Conservation (phyloP, 2,888 invertebrate species). For the Amorpha juglandis region DNA sequence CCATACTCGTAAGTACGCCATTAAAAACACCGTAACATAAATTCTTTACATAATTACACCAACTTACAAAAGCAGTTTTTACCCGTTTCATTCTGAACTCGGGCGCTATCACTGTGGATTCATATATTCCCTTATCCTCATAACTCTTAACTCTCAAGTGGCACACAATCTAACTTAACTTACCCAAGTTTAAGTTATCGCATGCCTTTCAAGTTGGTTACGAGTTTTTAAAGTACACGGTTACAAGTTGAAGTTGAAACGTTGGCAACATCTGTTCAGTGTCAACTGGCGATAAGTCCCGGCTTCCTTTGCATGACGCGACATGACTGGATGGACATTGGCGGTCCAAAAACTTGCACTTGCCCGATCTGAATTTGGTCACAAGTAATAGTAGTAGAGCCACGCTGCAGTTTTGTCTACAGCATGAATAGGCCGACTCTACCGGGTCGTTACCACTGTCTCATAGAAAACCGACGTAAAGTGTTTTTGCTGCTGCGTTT, state of each 20-base stretch:
- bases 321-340: background rate
- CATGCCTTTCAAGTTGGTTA: slow-evolving; percentile 22
- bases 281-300: slow-evolving; percentile 34
- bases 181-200: slow-evolving; percentile 22
- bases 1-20: background rate
- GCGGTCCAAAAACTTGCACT: background rate
- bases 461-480: too few species aligned
- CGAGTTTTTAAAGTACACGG: slow-evolving; percentile 35
- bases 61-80: slow-evolving; percentile 16
- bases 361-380: too few species aligned
- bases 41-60: slow-evolving; percentile 2
- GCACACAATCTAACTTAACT: slow-evolving; percentile 24
- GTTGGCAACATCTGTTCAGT: slow-evolving; percentile 42
- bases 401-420: too few species aligned
- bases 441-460: too few species aligned
- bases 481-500: too few species aligned
- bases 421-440: too few species aligned
- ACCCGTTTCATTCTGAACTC: background rate
- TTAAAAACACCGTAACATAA: background rate
- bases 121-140: slow-evolving; percentile 21
- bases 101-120: slow-evolving; percentile 13
- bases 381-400: too few species aligned
- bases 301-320: slow-evolving; percentile 28
- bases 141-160: slow-evolving; percentile 21
- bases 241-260: slow-evolving; percentile 26